Evolutionary conservation across 92 coral and sea anemone genomes (phyloP).

Genomic region (Diadumene lineata): DNA sequence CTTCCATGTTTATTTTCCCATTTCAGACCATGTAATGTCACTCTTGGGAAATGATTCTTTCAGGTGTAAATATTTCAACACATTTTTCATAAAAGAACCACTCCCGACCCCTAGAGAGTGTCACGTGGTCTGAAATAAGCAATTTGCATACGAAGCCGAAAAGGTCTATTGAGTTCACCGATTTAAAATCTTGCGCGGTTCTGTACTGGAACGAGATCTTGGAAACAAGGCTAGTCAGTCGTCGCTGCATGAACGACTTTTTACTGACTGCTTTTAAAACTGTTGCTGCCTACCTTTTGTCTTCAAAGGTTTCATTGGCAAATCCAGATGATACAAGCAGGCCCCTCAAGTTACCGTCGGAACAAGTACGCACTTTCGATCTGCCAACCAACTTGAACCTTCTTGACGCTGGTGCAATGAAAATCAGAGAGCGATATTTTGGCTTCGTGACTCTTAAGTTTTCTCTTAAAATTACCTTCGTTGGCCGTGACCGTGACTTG

Average conservation of each 20-base stretch:
- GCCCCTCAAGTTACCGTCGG: conserved; percentile 43
- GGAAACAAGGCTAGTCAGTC: too few relatives aligned
- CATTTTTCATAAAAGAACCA: too few relatives aligned
- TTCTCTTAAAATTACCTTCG: conserved; percentile 65
- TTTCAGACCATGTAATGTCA: too few relatives aligned
- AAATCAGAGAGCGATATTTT: conserved; percentile 57
- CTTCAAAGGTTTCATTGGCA: conserved; percentile 24
- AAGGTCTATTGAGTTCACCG: too few relatives aligned
- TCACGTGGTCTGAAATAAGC: too few relatives aligned
- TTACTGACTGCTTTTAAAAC: background rate
- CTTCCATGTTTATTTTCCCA: too few relatives aligned
- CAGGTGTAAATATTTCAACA: too few relatives aligned
- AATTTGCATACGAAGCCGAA: too few relatives aligned
- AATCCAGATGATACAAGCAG: conserved; percentile 52
- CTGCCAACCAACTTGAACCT: conserved; percentile 40
- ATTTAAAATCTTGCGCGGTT: too few relatives aligned
- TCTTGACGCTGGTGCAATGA: conserved; percentile 44
- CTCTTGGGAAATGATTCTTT: too few relatives aligned
- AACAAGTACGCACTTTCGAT: conserved; percentile 25
- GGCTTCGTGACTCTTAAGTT: conserved; percentile 70
- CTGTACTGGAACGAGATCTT: too few relatives aligned
- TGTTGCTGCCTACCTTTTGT: background rate
- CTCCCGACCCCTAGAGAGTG: too few relatives aligned
- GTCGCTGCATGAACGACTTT: background rate
- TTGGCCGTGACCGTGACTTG: conserved; percentile 72